Percentiles rank a stretch among this genome's conserved stretches.
Evolutionary conservation across 92 coral and sea anemone genomes (phyloP).

Genomic region (Epizoanthus scotinus): DNA sequence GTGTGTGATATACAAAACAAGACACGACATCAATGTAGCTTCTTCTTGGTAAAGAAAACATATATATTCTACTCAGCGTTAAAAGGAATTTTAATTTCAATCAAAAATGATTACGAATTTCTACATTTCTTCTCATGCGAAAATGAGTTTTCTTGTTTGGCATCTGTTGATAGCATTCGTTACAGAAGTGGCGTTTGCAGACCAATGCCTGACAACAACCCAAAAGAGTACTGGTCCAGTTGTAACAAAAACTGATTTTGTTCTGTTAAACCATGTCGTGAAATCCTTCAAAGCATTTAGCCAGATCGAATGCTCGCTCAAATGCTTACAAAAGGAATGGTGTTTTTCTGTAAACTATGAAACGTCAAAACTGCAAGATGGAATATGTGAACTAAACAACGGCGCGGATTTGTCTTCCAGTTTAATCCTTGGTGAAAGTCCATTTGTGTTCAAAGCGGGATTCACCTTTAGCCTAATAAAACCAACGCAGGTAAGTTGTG

Average conservation of each 20-base stretch:
- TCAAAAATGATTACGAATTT: no score
- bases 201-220: neutral
- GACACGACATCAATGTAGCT: no score
- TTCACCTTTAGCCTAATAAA: neutral
- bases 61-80: no score
- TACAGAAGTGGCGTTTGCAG: neutral
- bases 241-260: neutral
- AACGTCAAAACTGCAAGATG: neutral
- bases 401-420: neutral
- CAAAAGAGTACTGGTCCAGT: neutral
- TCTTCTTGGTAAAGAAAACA: no score
- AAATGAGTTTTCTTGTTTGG: neutral
- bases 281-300: neutral
- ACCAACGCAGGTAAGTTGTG: neutral
- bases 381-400: neutral
- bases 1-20: no score
- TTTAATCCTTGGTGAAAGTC: neutral
- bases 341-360: neutral
- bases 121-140: neutral
- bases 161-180: neutral
- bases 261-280: neutral
- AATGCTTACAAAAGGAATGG: neutral
- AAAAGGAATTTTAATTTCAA: no score
- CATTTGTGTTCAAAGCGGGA: neutral
- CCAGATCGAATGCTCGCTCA: neutral